Conservation (phyloP, 2,888 invertebrate species). For the Pachydiplax longipennis region DNA sequence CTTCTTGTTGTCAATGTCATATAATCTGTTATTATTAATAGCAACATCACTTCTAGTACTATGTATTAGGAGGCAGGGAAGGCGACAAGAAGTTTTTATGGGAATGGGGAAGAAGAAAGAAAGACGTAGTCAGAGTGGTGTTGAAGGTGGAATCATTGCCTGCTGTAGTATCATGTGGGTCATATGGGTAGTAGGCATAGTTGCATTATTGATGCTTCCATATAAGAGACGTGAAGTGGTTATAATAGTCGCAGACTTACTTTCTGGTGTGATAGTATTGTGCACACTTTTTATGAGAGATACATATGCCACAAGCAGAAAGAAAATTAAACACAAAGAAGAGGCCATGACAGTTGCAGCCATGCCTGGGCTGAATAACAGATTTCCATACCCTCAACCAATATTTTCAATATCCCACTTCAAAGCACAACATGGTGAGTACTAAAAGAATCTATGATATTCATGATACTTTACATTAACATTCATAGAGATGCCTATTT, state of each 20-base stretch:
- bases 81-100: constrained; percentile 4
- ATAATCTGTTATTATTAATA: constrained; percentile 48
- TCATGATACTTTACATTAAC: no score
- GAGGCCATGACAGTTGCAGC: not conserved
- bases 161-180: not conserved
- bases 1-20: constrained; percentile 49
- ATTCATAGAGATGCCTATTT: no score
- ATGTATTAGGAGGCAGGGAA: not conserved
- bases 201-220: not conserved
- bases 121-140: not conserved
- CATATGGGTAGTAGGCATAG: not conserved
- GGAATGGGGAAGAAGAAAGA: constrained; percentile 8
- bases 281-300: not conserved
- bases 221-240: not conserved
- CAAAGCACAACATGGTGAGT: constrained; percentile 33
- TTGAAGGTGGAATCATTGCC: not conserved
- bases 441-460: not conserved
- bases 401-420: constrained; percentile 34
- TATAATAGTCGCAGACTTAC: not conserved
- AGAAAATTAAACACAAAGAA: constrained; percentile 14
- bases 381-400: constrained; percentile 17
- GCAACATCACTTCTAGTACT: constrained; percentile 48
- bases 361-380: not conserved
- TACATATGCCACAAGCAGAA: not conserved
- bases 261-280: not conserved